phyloP scores from a whole-genome alignment of 2,113 vertebrate species.

The Terrapene triunguis region DNA sequence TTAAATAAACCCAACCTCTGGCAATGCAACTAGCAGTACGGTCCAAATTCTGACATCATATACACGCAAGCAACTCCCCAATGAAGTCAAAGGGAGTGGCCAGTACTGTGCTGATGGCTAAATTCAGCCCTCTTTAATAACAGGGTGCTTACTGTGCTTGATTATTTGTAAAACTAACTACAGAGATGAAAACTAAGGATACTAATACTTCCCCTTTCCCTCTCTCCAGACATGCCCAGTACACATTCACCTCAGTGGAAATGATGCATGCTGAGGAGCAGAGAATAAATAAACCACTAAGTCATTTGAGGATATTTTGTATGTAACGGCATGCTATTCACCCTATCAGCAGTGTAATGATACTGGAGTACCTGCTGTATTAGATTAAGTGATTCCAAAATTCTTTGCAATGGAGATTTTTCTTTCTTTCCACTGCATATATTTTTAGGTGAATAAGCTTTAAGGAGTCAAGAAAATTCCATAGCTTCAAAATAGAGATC shows the following conservation, averaged over 20 bases:
- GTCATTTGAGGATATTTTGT: slow-evolving; percentile 23
- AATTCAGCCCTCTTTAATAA: background rate
- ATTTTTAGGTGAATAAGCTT: background rate
- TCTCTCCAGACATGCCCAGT: background rate
- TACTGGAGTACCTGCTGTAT: background rate
- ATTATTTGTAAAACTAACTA: slow-evolving; percentile 19
- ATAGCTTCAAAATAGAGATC: background rate
- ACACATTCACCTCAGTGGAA: slow-evolving; percentile 34
- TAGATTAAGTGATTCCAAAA: background rate
- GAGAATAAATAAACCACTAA: slow-evolving; percentile 49
- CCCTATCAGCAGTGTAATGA: background rate
- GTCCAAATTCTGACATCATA: slow-evolving; percentile 28
- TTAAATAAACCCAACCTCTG: slow-evolving; percentile 36
- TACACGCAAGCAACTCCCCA: background rate
- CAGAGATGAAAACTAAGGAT: slow-evolving; percentile 1
- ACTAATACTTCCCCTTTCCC: slow-evolving; percentile 14
- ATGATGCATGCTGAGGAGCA: background rate
- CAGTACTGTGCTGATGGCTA: background rate
- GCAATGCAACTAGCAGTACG: background rate
- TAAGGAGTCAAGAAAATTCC: background rate
- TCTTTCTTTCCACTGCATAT: fast-evolving
- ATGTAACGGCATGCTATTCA: background rate
- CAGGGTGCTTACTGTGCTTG: background rate
- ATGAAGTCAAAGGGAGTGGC: slow-evolving; percentile 26
- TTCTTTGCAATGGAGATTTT: fast-evolving